phyloP scores from a whole-genome alignment of 2,888 invertebrate species.

The Tachina grossa region DNA sequence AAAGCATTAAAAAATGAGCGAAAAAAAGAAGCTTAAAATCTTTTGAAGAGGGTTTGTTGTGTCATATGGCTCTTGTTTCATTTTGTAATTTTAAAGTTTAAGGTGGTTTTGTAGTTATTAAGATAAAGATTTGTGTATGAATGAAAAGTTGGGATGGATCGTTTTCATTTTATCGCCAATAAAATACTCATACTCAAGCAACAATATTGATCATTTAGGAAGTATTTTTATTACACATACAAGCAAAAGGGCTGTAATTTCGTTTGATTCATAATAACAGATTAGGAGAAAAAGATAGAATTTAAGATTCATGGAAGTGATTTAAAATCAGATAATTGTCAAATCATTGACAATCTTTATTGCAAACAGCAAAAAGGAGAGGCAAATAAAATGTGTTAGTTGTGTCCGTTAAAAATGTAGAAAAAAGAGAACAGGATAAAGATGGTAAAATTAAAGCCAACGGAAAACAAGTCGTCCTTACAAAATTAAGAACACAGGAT shows the following conservation, averaged over 20 bases:
- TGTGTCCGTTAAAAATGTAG: neutral
- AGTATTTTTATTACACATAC: slow-evolving; percentile 11
- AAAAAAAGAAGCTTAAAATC: slow-evolving; percentile 40
- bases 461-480: slow-evolving; percentile 8
- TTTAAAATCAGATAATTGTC: slow-evolving; percentile 63
- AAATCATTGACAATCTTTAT: slow-evolving; percentile 63
- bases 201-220: slow-evolving; percentile 29
- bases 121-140: slow-evolving; percentile 62
- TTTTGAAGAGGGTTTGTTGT: slow-evolving; percentile 57
- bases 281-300: slow-evolving; percentile 60
- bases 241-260: slow-evolving; percentile 56
- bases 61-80: slow-evolving; percentile 66
- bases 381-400: slow-evolving; percentile 6
- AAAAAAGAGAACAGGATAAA: neutral
- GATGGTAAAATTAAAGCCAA: neutral
- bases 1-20: neutral
- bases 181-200: slow-evolving; percentile 33
- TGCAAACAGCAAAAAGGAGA: slow-evolving; percentile 45
- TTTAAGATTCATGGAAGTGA: slow-evolving; percentile 65
- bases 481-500: neutral
- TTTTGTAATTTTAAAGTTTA: slow-evolving; percentile 64
- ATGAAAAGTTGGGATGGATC: slow-evolving; percentile 39
- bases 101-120: slow-evolving; percentile 63
- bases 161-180: slow-evolving; percentile 11
- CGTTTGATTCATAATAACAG: slow-evolving; percentile 64